Evolutionary conservation across 2,888 invertebrate species (phyloP).

Genomic region (Chorisops tibialis): DNA sequence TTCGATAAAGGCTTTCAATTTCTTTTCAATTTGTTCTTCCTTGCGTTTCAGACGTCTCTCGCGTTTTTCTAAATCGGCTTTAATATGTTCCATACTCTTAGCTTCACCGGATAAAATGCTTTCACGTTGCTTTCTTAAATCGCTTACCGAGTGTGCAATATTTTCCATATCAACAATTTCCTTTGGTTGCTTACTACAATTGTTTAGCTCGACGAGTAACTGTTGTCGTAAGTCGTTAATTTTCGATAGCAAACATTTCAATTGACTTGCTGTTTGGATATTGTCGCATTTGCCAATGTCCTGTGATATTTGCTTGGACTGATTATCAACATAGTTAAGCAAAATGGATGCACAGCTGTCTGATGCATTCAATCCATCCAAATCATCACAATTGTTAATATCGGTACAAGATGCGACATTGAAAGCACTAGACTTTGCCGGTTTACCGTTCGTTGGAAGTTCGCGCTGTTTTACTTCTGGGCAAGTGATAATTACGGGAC

Average conservation of each 20-base stretch:
- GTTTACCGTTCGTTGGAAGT: not conserved
- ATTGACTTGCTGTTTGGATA: constrained; percentile 38
- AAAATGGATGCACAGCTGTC: constrained; percentile 47
- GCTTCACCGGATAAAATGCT: constrained; percentile 35
- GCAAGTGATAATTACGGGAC: constrained; percentile 48
- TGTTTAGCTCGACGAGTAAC: constrained; percentile 42
- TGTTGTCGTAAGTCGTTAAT: constrained; percentile 43
- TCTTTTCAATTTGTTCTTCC: constrained; percentile 40
- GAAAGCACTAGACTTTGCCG: too few species aligned
- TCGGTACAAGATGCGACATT: not conserved
- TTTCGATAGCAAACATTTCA: constrained; percentile 41
- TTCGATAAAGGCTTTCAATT: constrained; percentile 39
- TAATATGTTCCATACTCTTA: constrained; percentile 21
- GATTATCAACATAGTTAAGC: constrained; percentile 46
- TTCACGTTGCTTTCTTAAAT: constrained; percentile 42
- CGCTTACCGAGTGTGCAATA: constrained; percentile 38
- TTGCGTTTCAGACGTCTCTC: constrained; percentile 43
- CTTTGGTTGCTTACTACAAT: not conserved
- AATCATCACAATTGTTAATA: constrained; percentile 10
- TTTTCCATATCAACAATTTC: not conserved
- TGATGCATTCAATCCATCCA: constrained; percentile 36
- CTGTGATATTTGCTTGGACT: constrained; percentile 43
- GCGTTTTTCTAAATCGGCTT: constrained; percentile 34
- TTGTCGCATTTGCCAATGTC: constrained; percentile 42
- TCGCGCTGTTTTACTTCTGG: constrained; percentile 38